These are phyloP conservation scores for Gadopsis bispinosus DNA, from an alignment of 2,797 vertebrate genomes.

Conservation along the genomic window DNA sequence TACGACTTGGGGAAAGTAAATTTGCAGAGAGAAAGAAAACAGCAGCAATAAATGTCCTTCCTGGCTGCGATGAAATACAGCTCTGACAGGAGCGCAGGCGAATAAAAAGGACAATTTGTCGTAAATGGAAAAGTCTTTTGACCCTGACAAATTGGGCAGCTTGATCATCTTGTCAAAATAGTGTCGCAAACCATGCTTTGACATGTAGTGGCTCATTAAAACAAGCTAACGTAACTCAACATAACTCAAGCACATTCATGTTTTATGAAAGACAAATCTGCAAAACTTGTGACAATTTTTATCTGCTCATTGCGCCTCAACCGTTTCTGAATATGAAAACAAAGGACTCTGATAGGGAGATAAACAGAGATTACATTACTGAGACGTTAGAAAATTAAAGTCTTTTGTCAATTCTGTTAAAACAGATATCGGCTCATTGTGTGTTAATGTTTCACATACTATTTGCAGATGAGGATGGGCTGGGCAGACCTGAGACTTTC, in stretches of 20 bases:
- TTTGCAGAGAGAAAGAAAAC: slow-evolving; percentile 57
- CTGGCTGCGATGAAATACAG: slow-evolving; percentile 50
- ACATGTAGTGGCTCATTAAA: slow-evolving; percentile 57
- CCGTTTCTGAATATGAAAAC: neutral
- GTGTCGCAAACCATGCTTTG: slow-evolving; percentile 41
- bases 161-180: slow-evolving; percentile 46
- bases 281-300: neutral
- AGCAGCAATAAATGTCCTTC: slow-evolving; percentile 64
- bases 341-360: neutral
- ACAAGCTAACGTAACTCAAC: slow-evolving; percentile 21
- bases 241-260: neutral
- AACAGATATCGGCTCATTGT: neutral
- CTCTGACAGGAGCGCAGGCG: slow-evolving; percentile 39
- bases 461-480: slow-evolving; percentile 27
- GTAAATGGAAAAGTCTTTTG: slow-evolving; percentile 53
- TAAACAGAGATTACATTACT: neutral
- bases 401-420: neutral
- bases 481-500: slow-evolving; percentile 58
- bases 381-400: neutral
- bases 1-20: slow-evolving; percentile 53
- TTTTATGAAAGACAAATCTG: slow-evolving; percentile 1
- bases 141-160: slow-evolving; percentile 43
- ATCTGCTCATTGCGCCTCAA: neutral
- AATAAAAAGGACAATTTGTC: slow-evolving; percentile 44
- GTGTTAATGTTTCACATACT: slow-evolving; percentile 10